phyloP scores from a whole-genome alignment of 2,113 vertebrate species.

The Mesoclemmys tuberculata region DNA sequence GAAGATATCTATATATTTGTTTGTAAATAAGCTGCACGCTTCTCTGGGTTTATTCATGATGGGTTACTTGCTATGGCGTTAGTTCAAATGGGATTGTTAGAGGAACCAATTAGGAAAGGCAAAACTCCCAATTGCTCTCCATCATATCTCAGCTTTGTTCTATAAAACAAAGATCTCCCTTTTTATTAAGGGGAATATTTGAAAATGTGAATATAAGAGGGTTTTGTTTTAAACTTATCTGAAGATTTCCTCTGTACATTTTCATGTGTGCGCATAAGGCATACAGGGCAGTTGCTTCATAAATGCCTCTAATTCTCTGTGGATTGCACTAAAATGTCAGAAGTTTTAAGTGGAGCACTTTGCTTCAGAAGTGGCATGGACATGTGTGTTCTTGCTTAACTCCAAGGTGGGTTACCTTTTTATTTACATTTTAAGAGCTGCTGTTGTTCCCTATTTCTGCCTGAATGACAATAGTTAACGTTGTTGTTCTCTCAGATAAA shows the following conservation, averaged over 20 bases:
- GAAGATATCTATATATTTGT: neutral
- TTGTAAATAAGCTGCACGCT: neutral
- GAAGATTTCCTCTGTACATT: neutral
- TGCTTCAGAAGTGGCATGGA: neutral
- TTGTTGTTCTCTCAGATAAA: neutral
- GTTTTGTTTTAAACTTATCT: neutral
- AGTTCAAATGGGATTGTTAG: neutral
- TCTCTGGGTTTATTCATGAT: neutral
- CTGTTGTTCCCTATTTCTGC: neutral
- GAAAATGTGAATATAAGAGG: neutral
- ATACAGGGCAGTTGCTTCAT: neutral
- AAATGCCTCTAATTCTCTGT: neutral
- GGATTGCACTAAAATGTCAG: neutral
- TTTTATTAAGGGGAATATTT: neutral
- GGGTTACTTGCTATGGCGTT: neutral
- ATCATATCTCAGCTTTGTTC: neutral
- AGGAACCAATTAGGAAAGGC: neutral
- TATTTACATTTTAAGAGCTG: neutral
- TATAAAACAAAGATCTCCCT: neutral
- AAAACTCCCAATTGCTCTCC: neutral
- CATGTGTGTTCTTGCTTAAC: neutral
- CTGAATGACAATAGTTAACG: neutral
- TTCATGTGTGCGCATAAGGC: neutral
- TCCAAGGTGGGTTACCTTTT: neutral
- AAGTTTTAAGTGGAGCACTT: neutral